Base-by-base conservation (phyloP, 2,113 vertebrate genomes). In the Microcebus ravelobensis region DNA sequence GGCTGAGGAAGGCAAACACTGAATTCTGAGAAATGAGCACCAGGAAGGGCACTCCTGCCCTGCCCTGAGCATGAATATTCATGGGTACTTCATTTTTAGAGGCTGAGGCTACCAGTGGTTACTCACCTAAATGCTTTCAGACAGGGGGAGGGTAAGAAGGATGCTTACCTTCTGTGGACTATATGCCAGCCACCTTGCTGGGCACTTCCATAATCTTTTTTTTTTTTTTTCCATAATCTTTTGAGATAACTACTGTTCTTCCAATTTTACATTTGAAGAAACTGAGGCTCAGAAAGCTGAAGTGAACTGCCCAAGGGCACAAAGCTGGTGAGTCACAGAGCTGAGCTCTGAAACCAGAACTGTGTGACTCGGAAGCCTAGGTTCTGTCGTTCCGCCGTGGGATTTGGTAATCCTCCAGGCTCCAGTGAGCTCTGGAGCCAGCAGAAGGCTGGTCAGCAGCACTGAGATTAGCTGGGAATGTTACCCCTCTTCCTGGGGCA, bases 261-360 rank as follows among this genome's bases (percentile, higher is more conserved):
- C 73, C 29, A 31, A 10, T 65, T 84, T 87, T 74, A 70, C 27
- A 65, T 11, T 27, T 81, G 63, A 96, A 68, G 80, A 87, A 92
- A 94, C 36, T 2, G 57, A 95, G 73, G 83, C 92, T 82, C 67
- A 67, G 61, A 80, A 79, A 73, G 59, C 4, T 15, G 27, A 76
- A 91, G 10, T 45, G 42, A 93, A 36, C 12, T 27, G 52, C 9
- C 70, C 61, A 59, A 82, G 55, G 31, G 50, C 67, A 79, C 0
- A 10, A 27, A 48, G 87, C 57, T 42, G 8, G 3, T 13, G 61
- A 61, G 34, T 0, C 3, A 18, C 42, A 42, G 29, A 71, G 48
- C 50, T 81, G 77, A 48, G 15, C 9, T 17, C 3, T 8, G 42
- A 67, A 79, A 34, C 45, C 2, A 2, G 36, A 48, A 52, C 59